Evolutionary conservation across 2,888 invertebrate species (phyloP).

Genomic region (Acronicta leporina): DNA sequence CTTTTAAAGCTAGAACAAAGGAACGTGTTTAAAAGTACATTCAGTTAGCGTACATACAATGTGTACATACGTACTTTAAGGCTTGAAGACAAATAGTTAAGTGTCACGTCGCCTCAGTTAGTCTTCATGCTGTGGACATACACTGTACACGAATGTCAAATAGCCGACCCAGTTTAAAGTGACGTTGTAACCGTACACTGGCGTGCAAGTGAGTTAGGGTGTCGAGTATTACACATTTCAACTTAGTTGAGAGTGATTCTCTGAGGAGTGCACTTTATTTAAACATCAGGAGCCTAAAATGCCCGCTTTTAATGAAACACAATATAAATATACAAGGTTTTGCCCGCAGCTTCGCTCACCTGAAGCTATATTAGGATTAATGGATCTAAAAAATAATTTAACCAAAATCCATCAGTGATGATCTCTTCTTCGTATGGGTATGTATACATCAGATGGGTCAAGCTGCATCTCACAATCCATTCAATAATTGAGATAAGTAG

Average conservation of each 20-base stretch:
- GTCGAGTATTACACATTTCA: constrained; percentile 11
- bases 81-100: constrained; percentile 34
- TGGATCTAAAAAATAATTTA: no score
- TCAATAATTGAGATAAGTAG: no score
- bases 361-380: no score
- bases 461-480: no score
- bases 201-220: constrained; percentile 7
- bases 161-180: constrained; percentile 37
- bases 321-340: no score
- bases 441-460: no score
- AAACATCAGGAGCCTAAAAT: neutral
- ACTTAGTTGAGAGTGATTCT: neutral
- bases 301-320: no score
- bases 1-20: constrained; percentile 15
- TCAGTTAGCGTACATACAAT: constrained; percentile 9
- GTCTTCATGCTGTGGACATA: constrained; percentile 6
- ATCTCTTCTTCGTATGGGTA: no score
- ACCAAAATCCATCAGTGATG: no score
- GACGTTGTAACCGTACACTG: constrained; percentile 27
- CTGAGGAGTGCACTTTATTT: neutral
- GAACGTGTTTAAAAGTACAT: constrained; percentile 10
- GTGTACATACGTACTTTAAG: constrained; percentile 7
- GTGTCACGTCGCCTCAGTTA: constrained; percentile 10
- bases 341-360: no score
- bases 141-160: constrained; percentile 36